Percentiles rank a stretch among this genome's conserved stretches.
These are phyloP conservation scores for Anoplophora glabripennis DNA, from an alignment of 1,140 invertebrate genomes.

Conservation along the genomic window DNA sequence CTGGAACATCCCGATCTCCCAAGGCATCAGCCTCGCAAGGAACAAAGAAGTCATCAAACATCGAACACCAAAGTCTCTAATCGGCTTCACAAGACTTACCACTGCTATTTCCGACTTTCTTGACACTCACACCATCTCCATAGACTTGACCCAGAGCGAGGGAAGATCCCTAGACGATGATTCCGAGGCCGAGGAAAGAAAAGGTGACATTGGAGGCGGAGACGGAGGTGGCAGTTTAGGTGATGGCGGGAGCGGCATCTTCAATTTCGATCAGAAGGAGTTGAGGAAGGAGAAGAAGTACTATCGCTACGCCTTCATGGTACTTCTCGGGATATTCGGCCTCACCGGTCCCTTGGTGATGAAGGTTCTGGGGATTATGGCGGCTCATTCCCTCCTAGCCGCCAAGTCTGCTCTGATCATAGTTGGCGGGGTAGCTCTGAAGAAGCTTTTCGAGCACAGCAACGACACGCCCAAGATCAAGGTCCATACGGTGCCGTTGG, in stretches of 20 bases:
- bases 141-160: slow-evolving; percentile 31
- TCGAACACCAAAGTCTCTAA: slow-evolving; percentile 19
- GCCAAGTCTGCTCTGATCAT: slow-evolving; percentile 68
- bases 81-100: slow-evolving; percentile 28
- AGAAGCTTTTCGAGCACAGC: slow-evolving; percentile 64
- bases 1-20: slow-evolving; percentile 34
- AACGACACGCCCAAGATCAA: slow-evolving; percentile 61
- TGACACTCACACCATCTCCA: slow-evolving; percentile 36
- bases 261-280: slow-evolving; percentile 29
- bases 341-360: slow-evolving; percentile 57
- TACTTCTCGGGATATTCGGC: slow-evolving; percentile 62
- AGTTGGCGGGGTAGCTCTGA: slow-evolving; percentile 64
- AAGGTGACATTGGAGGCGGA: slow-evolving; percentile 9
- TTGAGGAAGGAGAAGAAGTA: slow-evolving; percentile 39
- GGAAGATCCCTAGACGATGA: slow-evolving; percentile 5
- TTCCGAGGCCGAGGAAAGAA: not conserved
- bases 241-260: slow-evolving; percentile 13
- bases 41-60: slow-evolving; percentile 28
- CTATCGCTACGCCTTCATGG: slow-evolving; percentile 52
- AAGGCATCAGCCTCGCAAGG: slow-evolving; percentile 34
- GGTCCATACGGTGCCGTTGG: slow-evolving; percentile 48
- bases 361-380: slow-evolving; percentile 63
- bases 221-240: slow-evolving; percentile 8
- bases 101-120: slow-evolving; percentile 35
- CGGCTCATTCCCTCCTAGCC: slow-evolving; percentile 64